Evolutionary conservation across 2,888 invertebrate genomes (phyloP), one percentile per base, ranked within the genome.

Genomic region (Quadroppia sp.): DNA sequence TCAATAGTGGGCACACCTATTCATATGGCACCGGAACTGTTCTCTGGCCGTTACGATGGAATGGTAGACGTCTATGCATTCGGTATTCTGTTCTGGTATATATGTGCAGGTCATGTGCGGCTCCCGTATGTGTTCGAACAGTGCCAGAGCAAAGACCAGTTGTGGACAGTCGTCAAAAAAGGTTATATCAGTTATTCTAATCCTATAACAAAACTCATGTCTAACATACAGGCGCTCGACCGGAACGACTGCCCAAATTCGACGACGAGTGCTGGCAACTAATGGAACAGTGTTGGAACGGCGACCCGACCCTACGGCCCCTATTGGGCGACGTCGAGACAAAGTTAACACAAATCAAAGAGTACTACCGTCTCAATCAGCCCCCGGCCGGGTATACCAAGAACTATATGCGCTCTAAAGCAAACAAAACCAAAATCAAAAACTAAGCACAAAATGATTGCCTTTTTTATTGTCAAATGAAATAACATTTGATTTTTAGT

Each of bases 31-130:
- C 94, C 94, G 0, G 93, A 94, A 82, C 85, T 94, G 71, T 86
- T 92, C 75, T 87, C 87, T 17, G 91, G 92, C 0, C 87, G 87
- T 76, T 93, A 93, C 80, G 90, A 91, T 81, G 89, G 88, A 76
- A 88, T 88, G 76, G 92, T 94, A 11, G 93, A 94, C 80, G 90
- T 93, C 0, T 94, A 93, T 81, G 93, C 93, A 0, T 93, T 94
- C 81, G 93, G 92, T 6, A 90, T 94, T 75, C 83, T 93, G 53
- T 92, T 93, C 83, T 93, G 93, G 93, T 93, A 92, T 79, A 86
- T 92, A 73, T 93, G 92, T 81, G 90, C 92, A 0, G 92, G 92
- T 0, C 88, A 89, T 80, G 89, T 91, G 0, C 86, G 86, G 77
- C 85, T 93, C 75, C 93, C 93, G 0, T 86, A 86, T 61, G 88